These are phyloP conservation scores for Enteromius anoplus DNA, from an alignment of 2,797 vertebrate genomes.

Conservation along the genomic window DNA sequence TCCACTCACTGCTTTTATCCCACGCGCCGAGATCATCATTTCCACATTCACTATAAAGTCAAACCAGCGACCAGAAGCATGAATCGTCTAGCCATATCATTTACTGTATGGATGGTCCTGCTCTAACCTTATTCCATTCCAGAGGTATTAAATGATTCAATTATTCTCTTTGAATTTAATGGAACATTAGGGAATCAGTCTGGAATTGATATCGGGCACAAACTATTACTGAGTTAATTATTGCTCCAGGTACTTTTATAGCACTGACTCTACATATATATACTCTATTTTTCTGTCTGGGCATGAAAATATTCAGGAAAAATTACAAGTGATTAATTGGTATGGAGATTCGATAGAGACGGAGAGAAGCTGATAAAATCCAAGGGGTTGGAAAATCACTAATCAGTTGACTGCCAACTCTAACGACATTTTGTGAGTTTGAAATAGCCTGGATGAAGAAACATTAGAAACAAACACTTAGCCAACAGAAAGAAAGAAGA, in stretches of 20 bases:
- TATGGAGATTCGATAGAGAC: constrained; percentile 54
- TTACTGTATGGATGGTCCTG: constrained; percentile 51
- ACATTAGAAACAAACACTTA: not conserved
- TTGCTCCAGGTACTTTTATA: constrained; percentile 62
- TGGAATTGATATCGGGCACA: constrained; percentile 62
- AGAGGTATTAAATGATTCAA: constrained; percentile 62
- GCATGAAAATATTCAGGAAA: constrained; percentile 47
- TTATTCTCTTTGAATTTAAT: constrained; percentile 63
- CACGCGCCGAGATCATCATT: constrained; percentile 36
- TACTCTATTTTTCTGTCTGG: constrained; percentile 54
- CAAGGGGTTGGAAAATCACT: constrained; percentile 45
- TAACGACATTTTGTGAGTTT: not conserved
- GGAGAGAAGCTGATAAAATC: constrained; percentile 47
- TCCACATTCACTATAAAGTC: constrained; percentile 36
- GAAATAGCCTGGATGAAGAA: not conserved
- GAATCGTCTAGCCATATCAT: constrained; percentile 53
- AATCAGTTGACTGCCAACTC: not conserved
- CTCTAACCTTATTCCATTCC: constrained; percentile 55
- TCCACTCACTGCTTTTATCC: constrained; percentile 52
- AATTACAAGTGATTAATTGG: constrained; percentile 57
- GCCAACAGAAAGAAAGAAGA: not conserved
- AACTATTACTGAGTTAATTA: constrained; percentile 65
- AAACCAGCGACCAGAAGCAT: constrained; percentile 46
- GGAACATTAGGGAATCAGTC: constrained; percentile 61
- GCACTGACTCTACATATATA: constrained; percentile 48